phyloP scores from a whole-genome alignment of 2,888 invertebrate species.

The Diadegma fenestrale region DNA sequence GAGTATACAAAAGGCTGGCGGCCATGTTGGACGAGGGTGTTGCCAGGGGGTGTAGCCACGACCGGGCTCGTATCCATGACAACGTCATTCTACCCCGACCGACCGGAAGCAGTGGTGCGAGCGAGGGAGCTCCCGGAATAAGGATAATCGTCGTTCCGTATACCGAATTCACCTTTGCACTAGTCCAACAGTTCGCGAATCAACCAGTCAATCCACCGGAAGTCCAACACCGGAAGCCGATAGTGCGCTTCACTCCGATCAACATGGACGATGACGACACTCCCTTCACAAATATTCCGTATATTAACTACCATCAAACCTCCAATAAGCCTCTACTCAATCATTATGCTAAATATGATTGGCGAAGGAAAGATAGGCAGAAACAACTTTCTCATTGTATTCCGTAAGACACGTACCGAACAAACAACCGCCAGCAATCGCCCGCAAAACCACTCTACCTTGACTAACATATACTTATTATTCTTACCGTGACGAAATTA shows the following conservation, averaged over 20 bases:
- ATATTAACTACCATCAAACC: conserved; percentile 9
- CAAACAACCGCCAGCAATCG: conserved; percentile 72
- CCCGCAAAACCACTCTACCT: conserved; percentile 74
- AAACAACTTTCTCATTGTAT: conserved; percentile 5
- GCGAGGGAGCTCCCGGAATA: conserved; percentile 59
- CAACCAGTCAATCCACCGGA: conserved; percentile 41
- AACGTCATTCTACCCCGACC: conserved; percentile 77
- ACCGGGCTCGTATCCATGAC: conserved; percentile 77
- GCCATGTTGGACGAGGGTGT: conserved; percentile 79
- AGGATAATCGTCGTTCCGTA: conserved; percentile 23
- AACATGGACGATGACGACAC: conserved; percentile 42
- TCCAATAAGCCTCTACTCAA: conserved; percentile 26
- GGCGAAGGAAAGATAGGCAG: neutral
- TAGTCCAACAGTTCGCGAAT: conserved; percentile 3
- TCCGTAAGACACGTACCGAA: conserved; percentile 26
- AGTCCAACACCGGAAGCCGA: conserved; percentile 56
- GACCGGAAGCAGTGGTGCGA: conserved; percentile 66
- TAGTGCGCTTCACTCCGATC: conserved; percentile 41
- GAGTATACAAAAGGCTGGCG: conserved; percentile 66
- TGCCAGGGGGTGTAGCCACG: conserved; percentile 77
- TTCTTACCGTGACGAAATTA: conserved; percentile 19
- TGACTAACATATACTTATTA: conserved; percentile 64
- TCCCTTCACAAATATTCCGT: conserved; percentile 18
- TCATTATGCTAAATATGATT: conserved; percentile 45
- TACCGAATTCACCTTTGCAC: neutral